Percentiles rank a stretch among this genome's conserved stretches.
Conservation (phyloP, 2,797 vertebrate species). For the Emys orbicularis region DNA sequence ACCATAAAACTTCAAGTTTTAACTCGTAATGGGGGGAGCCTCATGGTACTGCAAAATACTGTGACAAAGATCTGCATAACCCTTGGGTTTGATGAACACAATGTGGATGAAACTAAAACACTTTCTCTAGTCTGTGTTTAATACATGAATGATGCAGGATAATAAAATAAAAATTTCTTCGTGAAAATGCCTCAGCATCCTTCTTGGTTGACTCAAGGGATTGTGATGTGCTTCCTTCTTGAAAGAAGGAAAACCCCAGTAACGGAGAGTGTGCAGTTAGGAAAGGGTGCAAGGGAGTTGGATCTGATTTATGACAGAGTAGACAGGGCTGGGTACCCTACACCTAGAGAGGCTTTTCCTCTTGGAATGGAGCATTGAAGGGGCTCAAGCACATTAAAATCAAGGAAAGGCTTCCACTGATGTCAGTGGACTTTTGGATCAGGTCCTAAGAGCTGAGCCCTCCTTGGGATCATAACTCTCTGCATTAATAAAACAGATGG, state of each 20-base stretch:
- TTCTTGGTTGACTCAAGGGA: neutral
- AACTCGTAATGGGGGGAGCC: rapidly evolving
- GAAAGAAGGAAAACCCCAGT: neutral
- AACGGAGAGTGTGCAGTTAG: neutral
- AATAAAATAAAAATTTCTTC: neutral
- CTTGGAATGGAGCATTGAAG: neutral
- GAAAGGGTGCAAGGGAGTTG: neutral
- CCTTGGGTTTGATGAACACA: neutral
- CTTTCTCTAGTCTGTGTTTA: neutral
- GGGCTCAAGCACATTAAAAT: neutral
- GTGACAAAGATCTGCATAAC: neutral
- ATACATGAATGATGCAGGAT: too few species aligned
- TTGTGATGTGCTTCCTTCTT: neutral
- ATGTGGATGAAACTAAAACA: neutral
- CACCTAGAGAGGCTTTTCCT: neutral
- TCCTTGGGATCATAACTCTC: neutral
- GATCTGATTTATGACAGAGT: neutral
- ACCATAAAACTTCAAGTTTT: neutral
- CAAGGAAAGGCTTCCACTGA: neutral
- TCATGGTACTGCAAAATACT: neutral
- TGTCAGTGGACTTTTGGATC: neutral
- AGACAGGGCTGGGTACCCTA: neutral
- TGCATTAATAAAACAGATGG: too few species aligned
- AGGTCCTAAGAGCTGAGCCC: neutral
- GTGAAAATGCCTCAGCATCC: neutral